phyloP scores from a whole-genome alignment of 2,888 invertebrate species.

The Oligia latruncula region DNA sequence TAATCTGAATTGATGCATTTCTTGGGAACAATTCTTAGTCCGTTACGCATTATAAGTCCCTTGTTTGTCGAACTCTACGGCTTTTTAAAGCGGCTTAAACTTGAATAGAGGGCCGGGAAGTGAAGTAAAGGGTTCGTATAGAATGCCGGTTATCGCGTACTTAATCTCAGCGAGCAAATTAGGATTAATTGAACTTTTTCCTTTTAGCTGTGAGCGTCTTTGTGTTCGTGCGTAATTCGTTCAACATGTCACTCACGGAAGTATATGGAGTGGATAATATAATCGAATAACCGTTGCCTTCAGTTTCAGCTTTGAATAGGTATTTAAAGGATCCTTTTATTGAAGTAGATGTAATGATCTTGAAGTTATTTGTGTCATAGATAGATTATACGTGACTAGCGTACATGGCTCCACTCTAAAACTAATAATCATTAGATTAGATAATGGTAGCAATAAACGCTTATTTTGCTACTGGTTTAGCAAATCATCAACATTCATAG shows the following conservation, averaged over 20 bases:
- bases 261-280: conserved; percentile 76
- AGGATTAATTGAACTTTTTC: conserved; percentile 90
- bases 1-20: conserved; percentile 79
- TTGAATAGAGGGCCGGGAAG: conserved; percentile 83
- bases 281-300: conserved; percentile 54
- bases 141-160: conserved; percentile 85
- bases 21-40: conserved; percentile 82
- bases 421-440: conserved; percentile 75
- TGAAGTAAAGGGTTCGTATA: conserved; percentile 87
- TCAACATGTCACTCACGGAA: conserved; percentile 80
- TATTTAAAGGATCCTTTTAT: conserved; percentile 36
- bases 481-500: conserved; percentile 57
- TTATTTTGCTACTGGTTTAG: conserved; percentile 71
- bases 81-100: conserved; percentile 88
- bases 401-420: conserved; percentile 63
- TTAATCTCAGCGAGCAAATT: conserved; percentile 89
- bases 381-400: conserved; percentile 57
- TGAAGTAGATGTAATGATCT: conserved; percentile 36
- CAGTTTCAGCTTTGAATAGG: conserved; percentile 43
- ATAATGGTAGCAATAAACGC: conserved; percentile 67
- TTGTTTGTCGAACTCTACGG: conserved; percentile 86
- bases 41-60: conserved; percentile 87
- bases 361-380: conserved; percentile 60
- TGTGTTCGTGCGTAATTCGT: conserved; percentile 85
- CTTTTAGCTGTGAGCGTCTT: conserved; percentile 83